Percentiles rank a stretch among this genome's conserved stretches.
Evolutionary conservation across 2,797 vertebrate species (phyloP).

Genomic region (Aldrovandia affinis): DNA sequence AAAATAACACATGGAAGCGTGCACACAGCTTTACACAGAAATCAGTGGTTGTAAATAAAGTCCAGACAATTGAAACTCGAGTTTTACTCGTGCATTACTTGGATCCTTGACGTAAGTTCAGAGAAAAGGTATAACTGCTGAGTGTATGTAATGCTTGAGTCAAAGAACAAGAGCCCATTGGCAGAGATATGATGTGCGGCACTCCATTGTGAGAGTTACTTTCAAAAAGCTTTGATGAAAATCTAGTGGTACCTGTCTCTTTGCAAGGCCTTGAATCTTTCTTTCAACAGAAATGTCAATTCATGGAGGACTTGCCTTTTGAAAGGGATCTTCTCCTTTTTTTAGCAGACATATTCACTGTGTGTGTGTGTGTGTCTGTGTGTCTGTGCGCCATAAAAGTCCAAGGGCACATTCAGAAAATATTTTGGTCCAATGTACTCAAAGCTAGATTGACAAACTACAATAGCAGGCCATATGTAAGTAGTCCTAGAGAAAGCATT

Average conservation of each 20-base stretch:
- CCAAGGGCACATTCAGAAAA: not conserved
- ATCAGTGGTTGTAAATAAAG: constrained; percentile 32
- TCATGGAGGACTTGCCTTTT: constrained; percentile 25
- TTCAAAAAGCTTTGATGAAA: constrained; percentile 28
- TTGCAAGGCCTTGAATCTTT: constrained; percentile 3
- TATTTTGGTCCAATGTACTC: not conserved
- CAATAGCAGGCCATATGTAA: not conserved
- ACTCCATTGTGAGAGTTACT: constrained; percentile 25
- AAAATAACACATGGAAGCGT: constrained; percentile 46
- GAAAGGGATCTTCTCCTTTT: not conserved
- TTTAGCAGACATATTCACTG: not conserved
- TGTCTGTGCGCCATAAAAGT: not conserved
- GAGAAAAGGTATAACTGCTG: not conserved
- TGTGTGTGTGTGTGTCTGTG: not conserved
- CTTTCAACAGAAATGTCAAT: constrained; percentile 19
- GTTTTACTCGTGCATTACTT: constrained; percentile 26
- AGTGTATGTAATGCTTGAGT: not conserved
- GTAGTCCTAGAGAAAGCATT: not conserved
- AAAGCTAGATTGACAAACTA: not conserved
- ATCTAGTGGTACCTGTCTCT: constrained; percentile 3
- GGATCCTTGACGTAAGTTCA: not conserved
- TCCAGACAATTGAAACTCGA: constrained; percentile 30
- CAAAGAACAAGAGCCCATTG: constrained; percentile 20
- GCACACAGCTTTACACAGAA: constrained; percentile 4
- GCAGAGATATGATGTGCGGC: constrained; percentile 13